A percentile compares a stretch with the other conserved stretches of the same genome.
These are phyloP conservation scores for Saguinus midas DNA, from an alignment of 2,113 vertebrate species.

Conservation along the genomic window DNA sequence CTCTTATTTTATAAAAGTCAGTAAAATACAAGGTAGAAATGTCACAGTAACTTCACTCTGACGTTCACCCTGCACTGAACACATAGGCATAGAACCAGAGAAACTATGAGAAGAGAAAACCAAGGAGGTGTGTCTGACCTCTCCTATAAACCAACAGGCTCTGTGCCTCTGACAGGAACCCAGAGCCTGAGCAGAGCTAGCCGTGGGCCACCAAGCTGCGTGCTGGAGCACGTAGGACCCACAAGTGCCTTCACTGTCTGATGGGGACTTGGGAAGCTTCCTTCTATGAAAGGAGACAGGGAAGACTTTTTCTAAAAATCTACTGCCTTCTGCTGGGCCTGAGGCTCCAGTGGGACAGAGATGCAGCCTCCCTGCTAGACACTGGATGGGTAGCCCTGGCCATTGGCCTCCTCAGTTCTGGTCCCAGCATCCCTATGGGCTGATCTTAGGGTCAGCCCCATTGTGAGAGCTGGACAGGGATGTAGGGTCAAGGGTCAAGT, in stretches of 20 bases:
- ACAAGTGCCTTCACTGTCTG: accelerated
- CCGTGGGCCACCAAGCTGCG: not conserved
- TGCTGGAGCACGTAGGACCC: too few species aligned
- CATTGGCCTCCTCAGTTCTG: not conserved
- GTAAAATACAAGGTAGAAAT: not conserved
- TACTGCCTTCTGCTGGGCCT: not conserved
- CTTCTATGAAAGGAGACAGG: not conserved
- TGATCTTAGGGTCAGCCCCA: too few species aligned
- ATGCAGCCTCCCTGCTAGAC: not conserved
- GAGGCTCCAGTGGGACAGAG: accelerated
- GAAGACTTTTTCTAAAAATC: not conserved
- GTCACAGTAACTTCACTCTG: not conserved
- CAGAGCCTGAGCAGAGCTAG: not conserved
- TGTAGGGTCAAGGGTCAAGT: too few species aligned
- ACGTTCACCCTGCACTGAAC: accelerated
- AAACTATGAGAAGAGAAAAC: not conserved
- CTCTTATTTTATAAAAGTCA: not conserved
- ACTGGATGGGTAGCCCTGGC: not conserved
- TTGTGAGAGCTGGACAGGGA: not conserved
- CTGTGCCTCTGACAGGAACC: not conserved
- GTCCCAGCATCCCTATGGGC: not conserved
- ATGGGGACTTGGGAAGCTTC: too few species aligned
- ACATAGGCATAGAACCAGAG: not conserved
- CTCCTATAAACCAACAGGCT: accelerated
- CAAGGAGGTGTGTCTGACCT: not conserved